phyloP scores from a whole-genome alignment of 2,797 vertebrate genomes.

The Glossophaga mutica region DNA sequence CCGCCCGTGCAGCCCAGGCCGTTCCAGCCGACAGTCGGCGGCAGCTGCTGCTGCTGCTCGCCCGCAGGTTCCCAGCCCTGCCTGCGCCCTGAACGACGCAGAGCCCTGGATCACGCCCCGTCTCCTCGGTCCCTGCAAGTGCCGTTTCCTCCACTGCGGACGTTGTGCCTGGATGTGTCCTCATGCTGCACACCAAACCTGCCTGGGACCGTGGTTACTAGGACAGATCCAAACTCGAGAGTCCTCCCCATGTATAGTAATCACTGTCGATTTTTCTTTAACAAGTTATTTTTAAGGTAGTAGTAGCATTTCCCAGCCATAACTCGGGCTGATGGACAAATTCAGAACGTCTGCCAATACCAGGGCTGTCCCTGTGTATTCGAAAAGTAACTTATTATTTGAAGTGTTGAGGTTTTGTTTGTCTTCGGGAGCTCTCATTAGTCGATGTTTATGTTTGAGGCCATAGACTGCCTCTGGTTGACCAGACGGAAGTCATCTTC shows the following conservation, averaged over 20 bases:
- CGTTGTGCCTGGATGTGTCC: background rate
- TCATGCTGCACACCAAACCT: background rate
- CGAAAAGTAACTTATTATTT: slow-evolving; percentile 84
- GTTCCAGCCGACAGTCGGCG: slow-evolving; percentile 38
- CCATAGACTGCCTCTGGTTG: slow-evolving; percentile 21
- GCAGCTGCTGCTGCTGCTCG: slow-evolving; percentile 69
- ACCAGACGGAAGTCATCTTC: slow-evolving; percentile 16
- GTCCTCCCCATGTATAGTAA: slow-evolving; percentile 48
- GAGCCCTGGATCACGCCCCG: slow-evolving; percentile 42
- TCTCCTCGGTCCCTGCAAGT: slow-evolving; percentile 8
- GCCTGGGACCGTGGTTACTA: slow-evolving; percentile 55
- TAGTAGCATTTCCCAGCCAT: slow-evolving; percentile 56
- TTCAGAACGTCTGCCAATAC: slow-evolving; percentile 71
- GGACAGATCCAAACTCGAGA: slow-evolving; percentile 43
- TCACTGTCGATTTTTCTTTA: slow-evolving; percentile 63
- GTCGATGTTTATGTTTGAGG: slow-evolving; percentile 57
- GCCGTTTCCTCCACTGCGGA: slow-evolving; percentile 36
- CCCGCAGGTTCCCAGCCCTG: slow-evolving; percentile 39
- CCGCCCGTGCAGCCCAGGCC: slow-evolving; percentile 44
- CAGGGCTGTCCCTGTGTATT: slow-evolving; percentile 74
- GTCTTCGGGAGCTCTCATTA: slow-evolving; percentile 74
- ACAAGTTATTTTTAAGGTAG: slow-evolving; percentile 70
- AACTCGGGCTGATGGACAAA: slow-evolving; percentile 70
- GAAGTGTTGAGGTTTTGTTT: slow-evolving; percentile 68
- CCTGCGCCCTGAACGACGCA: background rate